A percentile compares a stretch with the other conserved stretches of the same genome.
Conservation (phyloP, 2,113 vertebrate genomes). For the Raphicerus campestris region DNA sequence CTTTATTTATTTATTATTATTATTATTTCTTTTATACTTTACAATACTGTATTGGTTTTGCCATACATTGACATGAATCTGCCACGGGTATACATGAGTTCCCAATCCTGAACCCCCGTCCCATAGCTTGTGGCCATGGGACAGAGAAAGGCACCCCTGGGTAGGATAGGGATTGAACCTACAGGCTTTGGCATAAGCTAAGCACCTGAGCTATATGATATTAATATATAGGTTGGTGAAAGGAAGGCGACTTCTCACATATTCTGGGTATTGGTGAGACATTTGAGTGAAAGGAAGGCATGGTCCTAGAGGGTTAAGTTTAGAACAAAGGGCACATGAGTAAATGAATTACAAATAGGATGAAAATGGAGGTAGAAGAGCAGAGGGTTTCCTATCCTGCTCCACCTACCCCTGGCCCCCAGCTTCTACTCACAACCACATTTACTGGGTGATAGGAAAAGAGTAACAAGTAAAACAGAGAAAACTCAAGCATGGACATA, state of each 20-base stretch:
- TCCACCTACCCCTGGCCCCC: background rate
- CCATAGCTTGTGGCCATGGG: background rate
- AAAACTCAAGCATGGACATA: background rate
- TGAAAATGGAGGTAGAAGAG: slow-evolving; percentile 12
- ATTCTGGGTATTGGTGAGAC: background rate
- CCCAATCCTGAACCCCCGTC: no score
- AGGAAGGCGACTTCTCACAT: background rate
- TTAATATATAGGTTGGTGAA: background rate
- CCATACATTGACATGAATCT: no score
- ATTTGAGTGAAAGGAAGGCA: background rate
- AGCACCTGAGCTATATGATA: background rate
- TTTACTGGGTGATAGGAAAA: background rate
- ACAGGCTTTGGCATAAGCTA: background rate
- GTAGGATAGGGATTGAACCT: background rate
- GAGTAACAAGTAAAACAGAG: background rate
- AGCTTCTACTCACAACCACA: background rate
- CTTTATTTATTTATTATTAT: no score
- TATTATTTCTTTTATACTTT: no score
- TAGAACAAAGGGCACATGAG: background rate
- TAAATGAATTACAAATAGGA: background rate
- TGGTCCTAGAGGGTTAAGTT: background rate
- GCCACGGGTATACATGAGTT: no score
- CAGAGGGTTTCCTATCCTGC: background rate
- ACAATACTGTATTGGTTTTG: no score
- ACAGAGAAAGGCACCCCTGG: background rate